Evolutionary conservation across 1,140 invertebrate species (phyloP).

Genomic region (Campodea augens): DNA sequence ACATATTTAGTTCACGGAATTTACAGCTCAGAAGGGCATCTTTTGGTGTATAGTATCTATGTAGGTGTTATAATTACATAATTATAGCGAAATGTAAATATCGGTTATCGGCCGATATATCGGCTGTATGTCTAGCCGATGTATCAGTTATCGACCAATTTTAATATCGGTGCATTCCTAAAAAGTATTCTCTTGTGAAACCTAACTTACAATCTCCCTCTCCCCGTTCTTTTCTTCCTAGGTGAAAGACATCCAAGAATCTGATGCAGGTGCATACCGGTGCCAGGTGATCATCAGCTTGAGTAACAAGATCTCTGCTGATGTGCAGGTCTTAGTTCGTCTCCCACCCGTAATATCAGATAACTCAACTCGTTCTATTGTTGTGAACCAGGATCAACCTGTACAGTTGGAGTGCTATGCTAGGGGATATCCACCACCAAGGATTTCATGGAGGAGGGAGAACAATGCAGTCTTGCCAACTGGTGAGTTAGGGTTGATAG

Average conservation of each 20-base stretch:
- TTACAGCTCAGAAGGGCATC: too few species aligned
- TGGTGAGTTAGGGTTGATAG: too few species aligned
- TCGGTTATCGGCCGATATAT: too few species aligned
- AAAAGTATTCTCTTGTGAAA: too few species aligned
- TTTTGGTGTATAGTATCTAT: too few species aligned
- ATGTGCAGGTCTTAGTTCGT: conserved; percentile 63
- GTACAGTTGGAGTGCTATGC: conserved; percentile 74
- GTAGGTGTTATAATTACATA: too few species aligned
- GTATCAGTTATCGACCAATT: too few species aligned
- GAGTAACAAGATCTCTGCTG: conserved; percentile 55
- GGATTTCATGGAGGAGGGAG: conserved; percentile 75
- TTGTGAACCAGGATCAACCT: conserved; percentile 57
- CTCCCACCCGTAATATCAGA: conserved; percentile 78
- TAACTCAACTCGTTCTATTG: conserved; percentile 70
- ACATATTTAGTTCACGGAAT: too few species aligned
- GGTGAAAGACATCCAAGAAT: conserved; percentile 90
- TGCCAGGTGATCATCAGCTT: conserved; percentile 67
- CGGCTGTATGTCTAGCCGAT: too few species aligned
- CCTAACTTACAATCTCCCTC: too few species aligned
- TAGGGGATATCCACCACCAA: conserved; percentile 56
- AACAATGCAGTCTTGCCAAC: conserved; percentile 83
- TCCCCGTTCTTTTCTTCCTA: conserved; percentile 23
- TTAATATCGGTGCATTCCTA: too few species aligned
- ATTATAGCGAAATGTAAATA: too few species aligned
- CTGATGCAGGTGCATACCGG: conserved; percentile 68